phyloP scores from a whole-genome alignment of 2,797 vertebrate species.

The Melanogrammus aeglefinus region DNA sequence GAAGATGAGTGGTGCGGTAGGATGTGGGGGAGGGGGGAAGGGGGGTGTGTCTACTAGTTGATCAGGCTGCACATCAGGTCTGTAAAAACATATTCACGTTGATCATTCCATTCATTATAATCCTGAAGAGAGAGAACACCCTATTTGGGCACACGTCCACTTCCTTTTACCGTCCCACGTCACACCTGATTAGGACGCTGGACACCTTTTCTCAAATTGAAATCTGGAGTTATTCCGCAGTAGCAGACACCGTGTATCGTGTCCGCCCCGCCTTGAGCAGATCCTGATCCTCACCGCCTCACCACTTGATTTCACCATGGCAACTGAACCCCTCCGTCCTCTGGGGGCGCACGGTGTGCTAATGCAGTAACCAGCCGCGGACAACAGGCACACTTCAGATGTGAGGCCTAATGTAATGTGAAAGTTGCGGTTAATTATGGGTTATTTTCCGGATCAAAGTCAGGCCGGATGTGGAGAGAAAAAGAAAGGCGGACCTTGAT shows the following conservation, averaged over 20 bases:
- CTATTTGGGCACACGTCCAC: no score
- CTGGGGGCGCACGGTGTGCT: slow-evolving; percentile 30
- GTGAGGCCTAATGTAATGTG: slow-evolving; percentile 44
- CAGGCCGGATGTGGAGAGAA: slow-evolving; percentile 32
- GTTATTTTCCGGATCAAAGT: slow-evolving; percentile 55
- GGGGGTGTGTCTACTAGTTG: no score
- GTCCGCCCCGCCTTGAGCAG: slow-evolving; percentile 18
- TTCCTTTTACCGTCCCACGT: no score
- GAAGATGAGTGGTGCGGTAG: no score
- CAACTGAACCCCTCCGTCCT: slow-evolving; percentile 37
- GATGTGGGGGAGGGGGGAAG: no score
- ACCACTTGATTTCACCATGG: slow-evolving; percentile 48
- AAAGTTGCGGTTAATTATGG: slow-evolving; percentile 60
- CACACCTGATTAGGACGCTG: no score
- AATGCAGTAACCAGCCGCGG: slow-evolving; percentile 36
- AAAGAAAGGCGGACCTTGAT: slow-evolving; percentile 3
- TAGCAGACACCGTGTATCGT: slow-evolving; percentile 14
- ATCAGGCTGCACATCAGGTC: no score
- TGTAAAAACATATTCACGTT: no score
- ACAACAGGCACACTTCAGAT: slow-evolving; percentile 56
- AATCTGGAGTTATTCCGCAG: no score
- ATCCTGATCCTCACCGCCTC: slow-evolving; percentile 15
- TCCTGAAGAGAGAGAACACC: no score
- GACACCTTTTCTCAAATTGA: no score
- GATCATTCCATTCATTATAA: no score